Evolutionary conservation across 1,140 invertebrate genomes (phyloP).

Genomic region (Elysia chlorotica): DNA sequence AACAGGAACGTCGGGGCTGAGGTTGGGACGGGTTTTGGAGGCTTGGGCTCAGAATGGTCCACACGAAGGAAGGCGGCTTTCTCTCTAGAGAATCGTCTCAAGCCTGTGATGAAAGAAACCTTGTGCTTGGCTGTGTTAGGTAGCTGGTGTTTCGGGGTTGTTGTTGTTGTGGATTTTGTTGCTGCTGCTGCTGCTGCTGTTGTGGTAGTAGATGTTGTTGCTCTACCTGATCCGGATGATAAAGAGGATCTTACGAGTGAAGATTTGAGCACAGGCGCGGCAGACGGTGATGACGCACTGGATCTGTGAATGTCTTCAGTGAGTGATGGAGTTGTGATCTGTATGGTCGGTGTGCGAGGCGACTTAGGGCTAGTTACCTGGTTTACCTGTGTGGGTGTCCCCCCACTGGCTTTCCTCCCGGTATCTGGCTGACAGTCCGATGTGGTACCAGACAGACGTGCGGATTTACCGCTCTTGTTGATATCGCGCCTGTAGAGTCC

Average conservation of each 20-base stretch:
- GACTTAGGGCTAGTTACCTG: background rate
- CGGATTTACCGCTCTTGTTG: background rate
- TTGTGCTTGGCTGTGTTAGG: background rate
- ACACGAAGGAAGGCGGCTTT: background rate
- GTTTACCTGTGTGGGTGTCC: no score
- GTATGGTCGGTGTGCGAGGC: background rate
- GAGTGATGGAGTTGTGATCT: background rate
- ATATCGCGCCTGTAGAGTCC: background rate
- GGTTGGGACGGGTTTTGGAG: background rate
- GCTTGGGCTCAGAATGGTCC: background rate
- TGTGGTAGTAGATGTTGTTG: background rate
- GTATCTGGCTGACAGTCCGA: background rate
- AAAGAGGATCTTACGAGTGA: background rate
- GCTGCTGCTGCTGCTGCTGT: background rate
- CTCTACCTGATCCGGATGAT: background rate
- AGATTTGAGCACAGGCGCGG: no score
- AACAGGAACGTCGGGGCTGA: background rate
- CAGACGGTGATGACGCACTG: background rate
- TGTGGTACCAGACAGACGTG: background rate
- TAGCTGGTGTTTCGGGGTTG: background rate
- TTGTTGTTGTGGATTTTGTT: background rate
- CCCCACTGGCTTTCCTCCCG: no score
- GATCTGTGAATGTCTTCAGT: background rate
- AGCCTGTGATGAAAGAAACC: slow-evolving; percentile 2
- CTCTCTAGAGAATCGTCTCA: background rate